These are phyloP conservation scores for Flexamia atlantica DNA, from an alignment of 2,888 invertebrate species.

Conservation along the genomic window DNA sequence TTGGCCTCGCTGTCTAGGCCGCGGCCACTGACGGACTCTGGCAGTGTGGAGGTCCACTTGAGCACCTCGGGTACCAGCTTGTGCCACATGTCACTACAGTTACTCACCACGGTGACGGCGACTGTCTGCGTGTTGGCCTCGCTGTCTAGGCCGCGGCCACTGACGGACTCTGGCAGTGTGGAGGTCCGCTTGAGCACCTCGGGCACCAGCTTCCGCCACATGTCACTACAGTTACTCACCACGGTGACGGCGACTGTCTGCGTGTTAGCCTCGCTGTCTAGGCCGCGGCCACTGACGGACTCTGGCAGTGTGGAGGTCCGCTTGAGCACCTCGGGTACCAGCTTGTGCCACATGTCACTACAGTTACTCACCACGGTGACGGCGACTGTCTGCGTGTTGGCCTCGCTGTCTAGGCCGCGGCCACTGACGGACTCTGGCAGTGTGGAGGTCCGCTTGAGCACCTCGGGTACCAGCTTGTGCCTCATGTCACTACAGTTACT, in stretches of 20 bases:
- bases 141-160: constrained; percentile 32
- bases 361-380: too few species aligned
- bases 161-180: constrained; percentile 24
- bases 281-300: constrained; percentile 23
- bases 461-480: too few species aligned
- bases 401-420: too few species aligned
- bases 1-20: constrained; percentile 35
- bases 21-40: constrained; percentile 25
- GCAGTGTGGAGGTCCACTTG: constrained; percentile 22
- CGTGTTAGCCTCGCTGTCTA: constrained; percentile 30
- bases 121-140: constrained; percentile 36
- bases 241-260: constrained; percentile 42
- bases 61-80: constrained; percentile 21
- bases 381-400: too few species aligned
- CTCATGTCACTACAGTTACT: too few species aligned
- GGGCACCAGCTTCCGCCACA: too few species aligned
- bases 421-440: too few species aligned
- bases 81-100: too few species aligned
- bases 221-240: too few species aligned
- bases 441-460: too few species aligned
- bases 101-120: constrained; percentile 42
- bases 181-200: constrained; percentile 40
- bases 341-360: too few species aligned
- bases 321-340: constrained; percentile 24
- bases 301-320: constrained; percentile 21